A percentile compares a stretch with the other conserved stretches of the same genome.
phyloP scores from a whole-genome alignment of 1,140 invertebrate species.

The Zaprionus tsacasi region DNA sequence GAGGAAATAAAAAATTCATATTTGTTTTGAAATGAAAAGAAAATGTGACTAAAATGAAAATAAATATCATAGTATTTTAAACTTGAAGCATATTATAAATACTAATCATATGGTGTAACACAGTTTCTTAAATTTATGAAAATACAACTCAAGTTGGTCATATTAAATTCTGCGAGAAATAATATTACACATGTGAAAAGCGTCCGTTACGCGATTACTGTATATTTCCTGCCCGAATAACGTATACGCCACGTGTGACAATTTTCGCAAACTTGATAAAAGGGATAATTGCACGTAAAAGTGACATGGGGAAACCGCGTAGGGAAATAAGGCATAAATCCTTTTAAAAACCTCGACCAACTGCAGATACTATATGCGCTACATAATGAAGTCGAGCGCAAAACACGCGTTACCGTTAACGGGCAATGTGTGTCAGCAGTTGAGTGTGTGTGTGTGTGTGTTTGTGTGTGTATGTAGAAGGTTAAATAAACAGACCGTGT shows the following conservation, averaged over 20 bases:
- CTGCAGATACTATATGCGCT: background rate
- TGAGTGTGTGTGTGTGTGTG: slow-evolving; percentile 2
- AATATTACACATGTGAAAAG: background rate
- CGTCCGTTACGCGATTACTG: background rate
- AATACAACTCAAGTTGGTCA: slow-evolving; percentile 28
- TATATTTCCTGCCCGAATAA: slow-evolving; percentile 14
- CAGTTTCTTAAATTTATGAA: too few species aligned
- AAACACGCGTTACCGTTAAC: slow-evolving; percentile 1
- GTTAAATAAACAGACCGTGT: background rate
- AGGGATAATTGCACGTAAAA: slow-evolving; percentile 27
- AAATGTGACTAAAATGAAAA: background rate
- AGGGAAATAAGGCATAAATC: slow-evolving; percentile 32
- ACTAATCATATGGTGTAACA: background rate
- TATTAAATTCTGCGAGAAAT: slow-evolving; percentile 13
- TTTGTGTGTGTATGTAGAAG: background rate
- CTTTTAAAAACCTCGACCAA: slow-evolving; percentile 12
- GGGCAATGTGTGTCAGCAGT: background rate
- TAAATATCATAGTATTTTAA: background rate
- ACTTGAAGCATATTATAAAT: background rate
- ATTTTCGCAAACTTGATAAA: slow-evolving; percentile 21
- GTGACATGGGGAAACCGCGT: background rate
- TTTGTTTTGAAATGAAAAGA: background rate
- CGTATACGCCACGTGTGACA: slow-evolving; percentile 17
- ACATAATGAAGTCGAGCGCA: slow-evolving; percentile 29
- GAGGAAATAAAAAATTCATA: background rate